phyloP scores from a whole-genome alignment of 2,797 vertebrate species.

The Botia kubotai region DNA sequence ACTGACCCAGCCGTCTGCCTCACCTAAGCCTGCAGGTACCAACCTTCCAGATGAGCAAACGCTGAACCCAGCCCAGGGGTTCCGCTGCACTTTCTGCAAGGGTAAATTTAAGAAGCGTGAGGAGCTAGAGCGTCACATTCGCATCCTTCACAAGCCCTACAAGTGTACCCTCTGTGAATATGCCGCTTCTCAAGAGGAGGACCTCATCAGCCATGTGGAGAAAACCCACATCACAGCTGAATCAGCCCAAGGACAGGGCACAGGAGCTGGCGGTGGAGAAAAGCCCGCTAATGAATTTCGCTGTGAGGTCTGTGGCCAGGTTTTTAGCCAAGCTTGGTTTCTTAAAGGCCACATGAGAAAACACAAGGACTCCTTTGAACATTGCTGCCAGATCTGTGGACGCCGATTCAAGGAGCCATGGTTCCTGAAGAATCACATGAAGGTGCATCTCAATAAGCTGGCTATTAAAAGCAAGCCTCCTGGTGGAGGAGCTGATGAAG shows the following conservation, averaged over 20 bases:
- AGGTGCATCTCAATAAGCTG: constrained; percentile 97
- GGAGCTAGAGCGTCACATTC: constrained; percentile 95
- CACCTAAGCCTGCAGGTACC: constrained; percentile 85
- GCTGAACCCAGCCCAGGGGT: constrained; percentile 85
- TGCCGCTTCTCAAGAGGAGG: constrained; percentile 95
- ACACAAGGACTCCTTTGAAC: constrained; percentile 99
- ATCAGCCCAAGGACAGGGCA: constrained; percentile 88
- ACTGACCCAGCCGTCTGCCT: constrained; percentile 86
- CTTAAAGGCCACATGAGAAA: constrained; percentile 99
- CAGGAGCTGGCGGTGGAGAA: constrained; percentile 77
- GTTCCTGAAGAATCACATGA: constrained; percentile 99
- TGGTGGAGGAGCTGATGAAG: constrained; percentile 81
- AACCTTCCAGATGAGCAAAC: constrained; percentile 86
- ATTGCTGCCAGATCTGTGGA: constrained; percentile 98
- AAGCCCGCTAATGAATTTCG: constrained; percentile 91
- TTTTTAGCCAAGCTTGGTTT: constrained; percentile 99
- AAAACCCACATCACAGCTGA: constrained; percentile 98
- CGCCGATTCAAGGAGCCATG: constrained; percentile 98
- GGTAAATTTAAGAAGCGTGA: constrained; percentile 99
- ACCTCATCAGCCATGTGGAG: constrained; percentile 96
- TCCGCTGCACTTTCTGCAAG: constrained; percentile 98
- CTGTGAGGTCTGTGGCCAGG: constrained; percentile 94
- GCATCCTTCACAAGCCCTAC: constrained; percentile 99
- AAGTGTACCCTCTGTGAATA: constrained; percentile 98
- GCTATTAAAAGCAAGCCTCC: constrained; percentile 95